A percentile compares a stretch with the other conserved stretches of the same genome.
Conservation (phyloP, 2,797 vertebrate species). For the Loris lydekkerianus region DNA sequence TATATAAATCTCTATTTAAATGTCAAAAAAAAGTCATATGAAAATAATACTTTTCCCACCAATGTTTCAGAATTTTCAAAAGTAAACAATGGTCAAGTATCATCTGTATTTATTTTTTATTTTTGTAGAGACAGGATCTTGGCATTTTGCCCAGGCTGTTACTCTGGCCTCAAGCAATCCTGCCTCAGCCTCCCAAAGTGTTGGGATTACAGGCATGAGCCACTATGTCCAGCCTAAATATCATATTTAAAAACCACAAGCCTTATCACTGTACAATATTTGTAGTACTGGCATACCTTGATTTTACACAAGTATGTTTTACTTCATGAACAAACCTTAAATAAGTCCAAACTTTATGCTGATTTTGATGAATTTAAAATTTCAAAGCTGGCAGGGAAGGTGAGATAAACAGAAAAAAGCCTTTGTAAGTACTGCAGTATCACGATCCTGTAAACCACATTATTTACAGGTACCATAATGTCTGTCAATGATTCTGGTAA, state of each 20-base stretch:
- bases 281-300: not conserved
- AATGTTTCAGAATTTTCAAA: slow-evolving; percentile 42
- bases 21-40: not conserved
- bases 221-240: not conserved
- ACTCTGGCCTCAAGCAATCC: not conserved
- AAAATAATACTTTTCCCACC: not conserved
- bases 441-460: not conserved
- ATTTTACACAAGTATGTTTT: slow-evolving; percentile 29
- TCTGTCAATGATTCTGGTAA: not conserved
- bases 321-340: slow-evolving; percentile 27
- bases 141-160: not conserved
- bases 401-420: slow-evolving; percentile 53
- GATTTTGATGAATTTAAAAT: slow-evolving; percentile 19
- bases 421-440: not conserved
- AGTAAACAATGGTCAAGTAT: slow-evolving; percentile 15
- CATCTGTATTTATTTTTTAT: not conserved
- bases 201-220: not conserved
- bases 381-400: not conserved
- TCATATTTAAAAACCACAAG: slow-evolving; percentile 20
- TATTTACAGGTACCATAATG: slow-evolving; percentile 32
- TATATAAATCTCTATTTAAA: slow-evolving; percentile 9
- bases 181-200: not conserved
- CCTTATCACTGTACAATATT: not conserved
- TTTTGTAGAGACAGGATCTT: not conserved
- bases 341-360: not conserved